A percentile compares a stretch with the other conserved stretches of the same genome.
phyloP scores from a whole-genome alignment of 2,797 vertebrate species.

The Sebastes kiyomatsui region DNA sequence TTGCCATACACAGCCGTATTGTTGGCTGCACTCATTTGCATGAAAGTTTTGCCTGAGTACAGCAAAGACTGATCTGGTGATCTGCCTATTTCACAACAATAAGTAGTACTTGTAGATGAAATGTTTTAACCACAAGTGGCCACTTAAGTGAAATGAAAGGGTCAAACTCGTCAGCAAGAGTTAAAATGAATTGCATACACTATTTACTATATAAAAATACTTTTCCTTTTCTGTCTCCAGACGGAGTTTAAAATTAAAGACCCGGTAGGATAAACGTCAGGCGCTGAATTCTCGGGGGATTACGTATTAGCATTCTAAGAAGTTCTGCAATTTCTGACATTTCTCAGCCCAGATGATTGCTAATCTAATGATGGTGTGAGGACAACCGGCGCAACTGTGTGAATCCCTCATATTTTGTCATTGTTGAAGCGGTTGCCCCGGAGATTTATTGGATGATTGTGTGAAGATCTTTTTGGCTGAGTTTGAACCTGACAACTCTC shows the following conservation, averaged over 20 bases:
- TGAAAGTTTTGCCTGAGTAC: not conserved
- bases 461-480: conserved; percentile 10
- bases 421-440: conserved; percentile 42
- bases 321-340: conserved; percentile 47
- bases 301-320: conserved; percentile 29
- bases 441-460: conserved; percentile 43
- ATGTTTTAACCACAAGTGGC: not conserved
- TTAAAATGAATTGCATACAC: not conserved
- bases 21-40: not conserved
- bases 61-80: not conserved
- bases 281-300: conserved; percentile 34
- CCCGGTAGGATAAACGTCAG: conserved; percentile 15
- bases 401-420: conserved; percentile 37
- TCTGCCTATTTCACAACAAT: not conserved
- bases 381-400: conserved; percentile 46
- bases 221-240: not conserved
- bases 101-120: not conserved
- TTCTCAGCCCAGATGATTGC: conserved; percentile 54
- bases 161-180: not conserved
- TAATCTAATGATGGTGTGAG: conserved; percentile 64
- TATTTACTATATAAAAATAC: not conserved
- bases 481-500: not conserved
- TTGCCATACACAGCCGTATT: too few relatives aligned
- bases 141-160: not conserved
- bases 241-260: conserved; percentile 1